Percentiles rank a stretch among this genome's conserved stretches.
Conservation (phyloP, 2,797 vertebrate species). For the Sciaenops ocellatus region DNA sequence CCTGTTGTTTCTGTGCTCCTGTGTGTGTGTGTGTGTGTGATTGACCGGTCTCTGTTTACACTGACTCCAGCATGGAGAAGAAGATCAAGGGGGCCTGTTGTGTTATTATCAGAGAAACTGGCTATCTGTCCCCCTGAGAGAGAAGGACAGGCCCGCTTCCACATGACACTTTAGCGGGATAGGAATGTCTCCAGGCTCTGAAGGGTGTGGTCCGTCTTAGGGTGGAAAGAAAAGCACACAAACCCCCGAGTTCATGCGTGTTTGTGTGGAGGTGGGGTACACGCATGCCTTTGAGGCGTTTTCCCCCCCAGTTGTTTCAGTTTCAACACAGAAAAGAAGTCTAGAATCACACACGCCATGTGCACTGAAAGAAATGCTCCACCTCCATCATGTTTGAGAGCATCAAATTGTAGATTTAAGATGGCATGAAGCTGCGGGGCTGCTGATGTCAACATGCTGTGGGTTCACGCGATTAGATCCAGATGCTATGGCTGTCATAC, state of each 20-base stretch:
- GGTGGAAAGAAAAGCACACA: conserved; percentile 21
- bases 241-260: conserved; percentile 10
- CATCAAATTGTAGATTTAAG: background rate
- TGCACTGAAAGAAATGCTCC: background rate
- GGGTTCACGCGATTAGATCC: conserved; percentile 15
- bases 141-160: conserved; percentile 32
- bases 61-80: conserved; percentile 48
- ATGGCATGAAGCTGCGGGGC: background rate
- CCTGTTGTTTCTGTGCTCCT: conserved; percentile 48
- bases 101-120: conserved; percentile 51
- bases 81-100: conserved; percentile 31
- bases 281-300: background rate
- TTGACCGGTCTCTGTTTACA: conserved; percentile 75
- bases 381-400: too few species aligned
- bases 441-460: conserved; percentile 28
- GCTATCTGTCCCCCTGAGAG: conserved; percentile 40
- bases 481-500: conserved; percentile 19
- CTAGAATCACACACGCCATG: background rate
- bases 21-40: conserved; percentile 29
- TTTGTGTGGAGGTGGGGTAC: background rate
- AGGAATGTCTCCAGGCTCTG: conserved; percentile 63
- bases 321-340: background rate
- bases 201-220: conserved; percentile 71
- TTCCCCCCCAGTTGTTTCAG: background rate
- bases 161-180: conserved; percentile 58